A percentile compares a stretch with the other conserved stretches of the same genome.
Conservation (phyloP, 2,113 vertebrate genomes). For the Muntiacus reevesi region DNA sequence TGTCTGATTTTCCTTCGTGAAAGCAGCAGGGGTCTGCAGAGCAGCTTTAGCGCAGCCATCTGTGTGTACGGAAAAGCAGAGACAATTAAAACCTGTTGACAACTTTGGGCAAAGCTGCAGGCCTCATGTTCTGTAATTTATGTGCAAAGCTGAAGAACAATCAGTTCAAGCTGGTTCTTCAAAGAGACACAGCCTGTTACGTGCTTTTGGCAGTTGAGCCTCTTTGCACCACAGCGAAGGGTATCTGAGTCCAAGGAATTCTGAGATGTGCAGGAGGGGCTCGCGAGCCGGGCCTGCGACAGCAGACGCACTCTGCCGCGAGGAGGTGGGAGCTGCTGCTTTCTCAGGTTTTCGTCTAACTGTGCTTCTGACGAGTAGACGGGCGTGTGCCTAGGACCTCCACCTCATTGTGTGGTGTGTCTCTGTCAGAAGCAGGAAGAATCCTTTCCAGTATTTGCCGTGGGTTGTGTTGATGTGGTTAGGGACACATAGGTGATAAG, state of each 20-base stretch:
- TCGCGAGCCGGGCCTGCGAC: not conserved
- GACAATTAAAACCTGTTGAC: constrained; percentile 74
- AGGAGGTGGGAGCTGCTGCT: not conserved
- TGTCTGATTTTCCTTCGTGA: constrained; percentile 39
- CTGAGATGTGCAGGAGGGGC: constrained; percentile 13
- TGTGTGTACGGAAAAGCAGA: constrained; percentile 66
- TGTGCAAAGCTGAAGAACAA: constrained; percentile 61
- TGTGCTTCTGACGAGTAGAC: not conserved
- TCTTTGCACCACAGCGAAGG: constrained; percentile 43
- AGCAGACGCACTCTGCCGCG: not conserved
- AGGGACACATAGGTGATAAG: not conserved
- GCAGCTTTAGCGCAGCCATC: constrained; percentile 58
- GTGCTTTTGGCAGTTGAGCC: constrained; percentile 44
- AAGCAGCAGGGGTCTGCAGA: constrained; percentile 66
- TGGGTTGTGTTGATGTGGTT: not conserved
- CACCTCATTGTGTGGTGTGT: not conserved
- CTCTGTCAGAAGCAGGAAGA: not conserved
- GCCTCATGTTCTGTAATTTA: constrained; percentile 68
- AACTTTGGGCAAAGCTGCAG: constrained; percentile 61
- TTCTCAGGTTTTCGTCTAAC: not conserved
- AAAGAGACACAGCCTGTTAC: constrained; percentile 62
- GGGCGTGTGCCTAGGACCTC: rapidly evolving
- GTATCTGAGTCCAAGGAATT: constrained; percentile 57
- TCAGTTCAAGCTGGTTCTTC: constrained; percentile 67
- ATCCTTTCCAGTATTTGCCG: not conserved